Percentiles rank a stretch among this genome's conserved stretches.
These are phyloP conservation scores for Chloroceryle aenea DNA, from an alignment of 2,113 vertebrate genomes.

Conservation along the genomic window DNA sequence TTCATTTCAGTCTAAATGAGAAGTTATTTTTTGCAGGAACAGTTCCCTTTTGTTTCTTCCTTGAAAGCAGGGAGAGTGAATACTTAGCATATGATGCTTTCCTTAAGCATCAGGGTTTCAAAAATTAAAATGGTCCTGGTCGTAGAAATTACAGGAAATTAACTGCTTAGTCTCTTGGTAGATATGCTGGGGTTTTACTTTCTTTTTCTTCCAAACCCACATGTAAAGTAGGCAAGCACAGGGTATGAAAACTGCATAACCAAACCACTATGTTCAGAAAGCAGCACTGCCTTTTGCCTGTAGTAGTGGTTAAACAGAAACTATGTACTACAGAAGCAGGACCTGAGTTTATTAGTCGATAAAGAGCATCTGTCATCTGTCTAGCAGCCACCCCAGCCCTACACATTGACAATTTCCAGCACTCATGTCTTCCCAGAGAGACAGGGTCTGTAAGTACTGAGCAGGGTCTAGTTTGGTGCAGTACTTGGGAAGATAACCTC, in stretches of 20 bases:
- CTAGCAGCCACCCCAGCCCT: background rate
- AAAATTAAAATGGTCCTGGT: background rate
- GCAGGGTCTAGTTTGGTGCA: background rate
- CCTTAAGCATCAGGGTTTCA: background rate
- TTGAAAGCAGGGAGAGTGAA: background rate
- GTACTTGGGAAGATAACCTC: slow-evolving; percentile 39
- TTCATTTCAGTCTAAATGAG: background rate
- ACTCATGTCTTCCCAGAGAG: background rate
- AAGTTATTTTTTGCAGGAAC: slow-evolving; percentile 14
- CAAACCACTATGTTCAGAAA: background rate
- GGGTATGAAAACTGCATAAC: background rate
- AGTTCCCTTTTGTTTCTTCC: background rate
- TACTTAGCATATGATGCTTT: background rate
- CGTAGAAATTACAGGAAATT: background rate
- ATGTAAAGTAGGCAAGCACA: background rate
- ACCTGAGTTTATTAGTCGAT: background rate
- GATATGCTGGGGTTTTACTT: background rate
- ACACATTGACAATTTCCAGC: background rate
- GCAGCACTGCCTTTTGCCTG: background rate
- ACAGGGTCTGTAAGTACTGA: background rate
- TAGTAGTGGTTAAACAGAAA: background rate
- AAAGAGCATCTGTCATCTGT: background rate
- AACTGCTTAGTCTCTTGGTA: background rate
- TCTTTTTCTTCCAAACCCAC: background rate
- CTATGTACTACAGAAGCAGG: background rate